phyloP scores from a whole-genome alignment of 2,888 invertebrate genomes.

The Macropis europaea region DNA sequence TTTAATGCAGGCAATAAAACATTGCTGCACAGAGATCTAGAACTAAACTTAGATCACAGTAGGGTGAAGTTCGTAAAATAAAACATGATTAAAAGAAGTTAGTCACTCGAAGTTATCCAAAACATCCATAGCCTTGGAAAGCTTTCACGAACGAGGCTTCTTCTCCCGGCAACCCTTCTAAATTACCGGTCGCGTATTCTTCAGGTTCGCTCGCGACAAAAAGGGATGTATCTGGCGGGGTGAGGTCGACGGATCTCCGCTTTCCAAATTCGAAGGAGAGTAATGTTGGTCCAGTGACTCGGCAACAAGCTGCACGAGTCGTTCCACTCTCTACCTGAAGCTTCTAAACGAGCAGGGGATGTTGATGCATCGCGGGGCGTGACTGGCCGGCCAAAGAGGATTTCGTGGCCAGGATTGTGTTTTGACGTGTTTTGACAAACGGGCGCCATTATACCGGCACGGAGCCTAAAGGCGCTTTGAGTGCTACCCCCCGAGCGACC shows the following conservation, averaged over 20 bases:
- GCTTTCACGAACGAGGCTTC: too few species aligned
- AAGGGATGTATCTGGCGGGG: not conserved
- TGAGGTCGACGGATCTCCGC: constrained; percentile 11
- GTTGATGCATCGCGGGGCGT: constrained; percentile 77
- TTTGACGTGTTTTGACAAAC: constrained; percentile 80
- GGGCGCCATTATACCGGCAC: constrained; percentile 75
- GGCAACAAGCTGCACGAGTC: constrained; percentile 52
- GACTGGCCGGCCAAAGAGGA: constrained; percentile 66
- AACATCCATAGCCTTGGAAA: too few species aligned
- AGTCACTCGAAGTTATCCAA: too few species aligned
- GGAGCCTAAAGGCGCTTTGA: constrained; percentile 62
- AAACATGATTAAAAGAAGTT: too few species aligned
- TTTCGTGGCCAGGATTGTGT: constrained; percentile 75
- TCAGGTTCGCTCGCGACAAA: too few species aligned
- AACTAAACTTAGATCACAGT: too few species aligned
- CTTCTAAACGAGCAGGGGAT: constrained; percentile 44
- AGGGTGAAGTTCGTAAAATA: too few species aligned
- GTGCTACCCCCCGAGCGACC: constrained; percentile 65
- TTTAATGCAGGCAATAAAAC: too few species aligned
- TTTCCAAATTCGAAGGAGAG: constrained; percentile 61
- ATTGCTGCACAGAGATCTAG: too few species aligned
- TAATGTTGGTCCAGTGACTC: constrained; percentile 65
- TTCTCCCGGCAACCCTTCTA: too few species aligned
- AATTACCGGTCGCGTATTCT: too few species aligned
- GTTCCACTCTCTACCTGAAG: constrained; percentile 42